Evolutionary conservation across 2,888 invertebrate genomes (phyloP).

Genomic region (Blastobasis lacticolella): DNA sequence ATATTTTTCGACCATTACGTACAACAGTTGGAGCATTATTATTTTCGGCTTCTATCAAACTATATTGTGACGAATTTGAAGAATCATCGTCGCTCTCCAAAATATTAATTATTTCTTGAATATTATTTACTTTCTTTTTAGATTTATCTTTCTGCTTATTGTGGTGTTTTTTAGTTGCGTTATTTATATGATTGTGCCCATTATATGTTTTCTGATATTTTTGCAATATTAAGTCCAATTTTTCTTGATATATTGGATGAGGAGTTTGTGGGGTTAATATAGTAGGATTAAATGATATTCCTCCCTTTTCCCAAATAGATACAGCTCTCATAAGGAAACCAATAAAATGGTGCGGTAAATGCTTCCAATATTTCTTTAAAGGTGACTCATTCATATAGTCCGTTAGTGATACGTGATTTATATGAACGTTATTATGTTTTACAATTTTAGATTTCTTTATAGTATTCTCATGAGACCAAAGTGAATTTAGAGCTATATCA

Average conservation of each 20-base stretch:
- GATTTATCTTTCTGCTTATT: slow-evolving; percentile 14
- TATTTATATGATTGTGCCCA: slow-evolving; percentile 9
- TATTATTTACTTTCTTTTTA: slow-evolving; percentile 46
- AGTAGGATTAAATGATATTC: slow-evolving; percentile 50
- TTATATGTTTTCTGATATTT: slow-evolving; percentile 22
- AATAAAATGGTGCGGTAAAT: slow-evolving; percentile 38
- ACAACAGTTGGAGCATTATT: slow-evolving; percentile 5
- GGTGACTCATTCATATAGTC: slow-evolving; percentile 48
- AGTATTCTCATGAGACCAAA: slow-evolving; percentile 30
- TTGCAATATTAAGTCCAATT: slow-evolving; percentile 35
- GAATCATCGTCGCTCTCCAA: slow-evolving; percentile 32
- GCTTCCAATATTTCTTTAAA: slow-evolving; percentile 41
- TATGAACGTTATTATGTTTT: slow-evolving; percentile 24
- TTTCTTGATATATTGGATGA: slow-evolving; percentile 37
- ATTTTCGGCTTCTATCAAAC: slow-evolving; percentile 41
- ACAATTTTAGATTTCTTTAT: slow-evolving; percentile 14
- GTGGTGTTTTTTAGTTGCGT: slow-evolving; percentile 8
- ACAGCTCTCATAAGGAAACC: slow-evolving; percentile 47
- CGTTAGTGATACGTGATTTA: slow-evolving; percentile 37
- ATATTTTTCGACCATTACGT: slow-evolving; percentile 3
- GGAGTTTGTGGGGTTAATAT: slow-evolving; percentile 42
- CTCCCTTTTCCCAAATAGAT: slow-evolving; percentile 61
- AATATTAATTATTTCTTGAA: slow-evolving; percentile 54
- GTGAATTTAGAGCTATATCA: slow-evolving; percentile 42
- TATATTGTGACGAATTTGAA: slow-evolving; percentile 24